Conservation (phyloP, 2,113 vertebrate genomes). For the Marcusenius ussheri region DNA sequence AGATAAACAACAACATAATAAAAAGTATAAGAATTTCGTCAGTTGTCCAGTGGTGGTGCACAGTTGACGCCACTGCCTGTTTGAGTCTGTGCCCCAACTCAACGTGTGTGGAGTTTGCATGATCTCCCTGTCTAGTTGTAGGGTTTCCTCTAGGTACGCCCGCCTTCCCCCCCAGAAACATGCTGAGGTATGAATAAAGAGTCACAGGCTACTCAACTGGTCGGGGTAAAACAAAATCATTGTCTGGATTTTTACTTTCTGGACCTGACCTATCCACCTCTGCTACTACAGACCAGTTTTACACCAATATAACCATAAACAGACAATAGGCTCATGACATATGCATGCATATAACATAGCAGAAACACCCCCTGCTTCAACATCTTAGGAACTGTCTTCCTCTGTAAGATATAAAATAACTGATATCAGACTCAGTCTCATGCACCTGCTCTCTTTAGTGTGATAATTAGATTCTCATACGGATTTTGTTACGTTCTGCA, state of each 20-base stretch:
- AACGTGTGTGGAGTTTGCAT: neutral
- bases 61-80: neutral
- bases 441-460: neutral
- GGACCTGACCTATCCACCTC: neutral
- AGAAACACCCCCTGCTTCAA: neutral
- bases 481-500: neutral
- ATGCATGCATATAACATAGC: neutral
- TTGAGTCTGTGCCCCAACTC: neutral
- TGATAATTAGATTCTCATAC: neutral
- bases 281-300: neutral
- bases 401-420: neutral
- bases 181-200: neutral
- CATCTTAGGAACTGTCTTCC: neutral
- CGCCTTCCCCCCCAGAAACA: neutral
- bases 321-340: neutral
- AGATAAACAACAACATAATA: too few species aligned
- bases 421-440: neutral
- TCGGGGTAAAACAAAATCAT: neutral
- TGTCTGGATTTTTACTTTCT: neutral
- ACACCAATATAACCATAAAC: neutral
- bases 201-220: neutral
- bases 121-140: neutral
- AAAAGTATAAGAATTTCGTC: neutral
- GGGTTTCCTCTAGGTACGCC: neutral
- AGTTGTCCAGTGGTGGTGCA: neutral